A percentile compares a stretch with the other conserved stretches of the same genome.
phyloP scores from a whole-genome alignment of 1,140 invertebrate genomes.

The Chironomus tepperi region DNA sequence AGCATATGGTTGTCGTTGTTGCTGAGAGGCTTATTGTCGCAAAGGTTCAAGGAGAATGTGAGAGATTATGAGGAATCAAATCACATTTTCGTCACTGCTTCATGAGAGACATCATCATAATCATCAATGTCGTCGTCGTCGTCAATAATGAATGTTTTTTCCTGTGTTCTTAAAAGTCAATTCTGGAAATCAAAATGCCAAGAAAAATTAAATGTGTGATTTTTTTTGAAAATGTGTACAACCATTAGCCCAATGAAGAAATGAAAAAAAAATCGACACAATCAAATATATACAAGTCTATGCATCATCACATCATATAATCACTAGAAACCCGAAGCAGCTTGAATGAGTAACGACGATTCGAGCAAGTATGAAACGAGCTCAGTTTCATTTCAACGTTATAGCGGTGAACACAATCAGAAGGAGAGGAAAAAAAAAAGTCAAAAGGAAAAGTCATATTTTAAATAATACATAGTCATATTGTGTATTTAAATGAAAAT shows the following conservation, averaged over 20 bases:
- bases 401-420: background rate
- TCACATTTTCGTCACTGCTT: too few species aligned
- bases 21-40: too few species aligned
- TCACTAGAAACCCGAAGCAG: slow-evolving; percentile 11
- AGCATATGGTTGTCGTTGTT: background rate
- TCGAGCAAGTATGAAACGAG: background rate
- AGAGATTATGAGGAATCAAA: too few species aligned
- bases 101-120: too few species aligned
- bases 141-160: too few species aligned
- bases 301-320: background rate
- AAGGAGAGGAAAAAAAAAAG: background rate
- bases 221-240: too few species aligned
- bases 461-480: too few species aligned
- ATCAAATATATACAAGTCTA: background rate
- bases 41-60: too few species aligned
- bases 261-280: slow-evolving; percentile 3
- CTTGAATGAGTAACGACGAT: background rate
- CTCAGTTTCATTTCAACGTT: background rate
- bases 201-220: too few species aligned
- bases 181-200: too few species aligned
- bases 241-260: background rate
- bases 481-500: background rate
- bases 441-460: background rate
- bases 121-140: background rate
- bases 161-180: too few species aligned